phyloP scores from a whole-genome alignment of 1,140 invertebrate genomes.

The Drosophila pachea region DNA sequence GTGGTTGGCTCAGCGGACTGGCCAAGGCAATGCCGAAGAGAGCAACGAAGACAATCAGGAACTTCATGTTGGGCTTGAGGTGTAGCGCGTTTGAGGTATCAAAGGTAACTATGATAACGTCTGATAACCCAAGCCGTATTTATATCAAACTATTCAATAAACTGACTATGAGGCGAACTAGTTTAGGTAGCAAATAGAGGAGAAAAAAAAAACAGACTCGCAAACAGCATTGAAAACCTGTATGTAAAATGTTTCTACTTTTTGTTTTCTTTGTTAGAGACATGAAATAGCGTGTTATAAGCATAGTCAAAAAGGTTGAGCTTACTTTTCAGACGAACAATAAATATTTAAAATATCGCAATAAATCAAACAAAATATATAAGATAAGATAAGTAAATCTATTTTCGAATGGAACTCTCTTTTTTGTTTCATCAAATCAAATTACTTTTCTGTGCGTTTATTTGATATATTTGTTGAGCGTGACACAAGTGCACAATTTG shows the following conservation, averaged over 20 bases:
- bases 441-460: no score
- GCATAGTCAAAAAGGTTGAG: no score
- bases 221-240: no score
- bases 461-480: no score
- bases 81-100: conserved; percentile 36
- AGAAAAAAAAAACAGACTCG: neutral
- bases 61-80: conserved; percentile 54
- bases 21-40: conserved; percentile 69
- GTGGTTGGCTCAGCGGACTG: conserved; percentile 11
- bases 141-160: neutral
- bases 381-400: no score
- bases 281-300: no score
- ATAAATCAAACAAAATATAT: neutral
- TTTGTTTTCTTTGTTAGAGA: no score
- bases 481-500: conserved; percentile 1
- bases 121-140: neutral
- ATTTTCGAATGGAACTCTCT: no score
- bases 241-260: no score
- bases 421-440: no score
- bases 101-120: conserved; percentile 24
- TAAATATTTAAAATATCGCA: no score
- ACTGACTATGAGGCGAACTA: conserved; percentile 28
- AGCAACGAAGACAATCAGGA: conserved; percentile 67
- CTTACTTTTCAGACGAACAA: no score
- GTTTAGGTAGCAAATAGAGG: conserved; percentile 27